A percentile compares a stretch with the other conserved stretches of the same genome.
Conservation (phyloP, 2,888 invertebrate species). For the Drosophila rubida region DNA sequence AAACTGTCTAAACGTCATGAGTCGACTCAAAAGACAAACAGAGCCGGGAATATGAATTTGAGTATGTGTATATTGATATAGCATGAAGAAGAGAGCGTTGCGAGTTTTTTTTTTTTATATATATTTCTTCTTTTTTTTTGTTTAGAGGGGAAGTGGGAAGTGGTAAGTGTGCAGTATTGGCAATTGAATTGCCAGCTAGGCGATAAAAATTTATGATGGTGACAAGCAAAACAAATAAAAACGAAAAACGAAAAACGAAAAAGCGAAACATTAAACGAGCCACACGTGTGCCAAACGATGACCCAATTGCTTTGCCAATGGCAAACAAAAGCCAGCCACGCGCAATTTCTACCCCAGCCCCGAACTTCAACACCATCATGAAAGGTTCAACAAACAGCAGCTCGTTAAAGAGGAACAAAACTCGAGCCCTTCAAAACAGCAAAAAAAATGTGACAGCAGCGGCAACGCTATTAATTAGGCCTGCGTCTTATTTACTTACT, state of each 20-base stretch:
- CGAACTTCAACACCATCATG: slow-evolving; percentile 1
- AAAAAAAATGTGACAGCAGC: slow-evolving; percentile 10
- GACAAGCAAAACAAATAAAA: slow-evolving; percentile 59
- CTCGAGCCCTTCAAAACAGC: not conserved
- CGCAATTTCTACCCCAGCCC: slow-evolving; percentile 30
- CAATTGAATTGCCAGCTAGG: slow-evolving; percentile 52
- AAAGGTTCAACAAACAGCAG: slow-evolving; percentile 29
- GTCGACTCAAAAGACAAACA: slow-evolving; percentile 18
- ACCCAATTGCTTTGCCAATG: slow-evolving; percentile 65
- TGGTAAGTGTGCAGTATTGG: slow-evolving; percentile 44
- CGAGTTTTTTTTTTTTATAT: slow-evolving; percentile 11
- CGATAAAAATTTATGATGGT: slow-evolving; percentile 68
- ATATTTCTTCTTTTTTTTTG: no score
- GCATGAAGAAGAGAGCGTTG: slow-evolving; percentile 1
- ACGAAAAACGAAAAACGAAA: slow-evolving; percentile 22
- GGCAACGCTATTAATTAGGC: slow-evolving; percentile 38
- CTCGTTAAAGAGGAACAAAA: slow-evolving; percentile 32
- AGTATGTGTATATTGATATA: slow-evolving; percentile 18
- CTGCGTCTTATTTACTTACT: slow-evolving; percentile 32
- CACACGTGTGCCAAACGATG: slow-evolving; percentile 80
- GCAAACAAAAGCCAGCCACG: slow-evolving; percentile 52
- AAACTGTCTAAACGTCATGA: slow-evolving; percentile 9
- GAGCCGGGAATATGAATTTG: slow-evolving; percentile 7
- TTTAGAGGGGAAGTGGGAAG: slow-evolving; percentile 11
- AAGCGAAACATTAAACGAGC: slow-evolving; percentile 63